Base-by-base conservation (phyloP, 1,140 invertebrate genomes). In the Chelonus insularis region DNA sequence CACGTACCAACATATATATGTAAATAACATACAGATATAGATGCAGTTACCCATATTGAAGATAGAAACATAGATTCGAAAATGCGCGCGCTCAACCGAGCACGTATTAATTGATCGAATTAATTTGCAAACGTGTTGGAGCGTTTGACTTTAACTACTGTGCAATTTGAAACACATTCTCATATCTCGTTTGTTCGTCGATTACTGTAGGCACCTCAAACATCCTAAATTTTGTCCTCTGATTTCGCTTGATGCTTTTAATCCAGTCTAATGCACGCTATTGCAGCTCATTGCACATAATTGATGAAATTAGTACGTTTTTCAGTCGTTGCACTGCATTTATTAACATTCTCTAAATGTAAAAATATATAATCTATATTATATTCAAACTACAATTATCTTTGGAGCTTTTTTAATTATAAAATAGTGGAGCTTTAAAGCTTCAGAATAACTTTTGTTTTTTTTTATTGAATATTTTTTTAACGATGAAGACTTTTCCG, bases 21-120 rank as follows among this genome's bases (percentile, higher is more conserved):
- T 58, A 66, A 61, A 41, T 16, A 20, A 29, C 52, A 47, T 56
- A 63, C 62, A 64, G 57, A 62, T 62, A 62, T 57, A 65, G 43
- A 18, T 23, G 41, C 51, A 55, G n/a, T n/a, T 9, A 7, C 34
- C 7, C 9, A 47, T 12, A 58, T n/a, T 3, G 34, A 34, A 36
- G 25, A 52, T 58, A 48, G 39, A 43, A 57, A 67, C 9, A 25
- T 14, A 45, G 41, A 57, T 32, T 12, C 11, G 32, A 48, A 59
- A 25, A 37, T 58, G 57, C 25, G 36, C 58, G 52, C 62, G 57
- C 41, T 59, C 56, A 57, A 52, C 65, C 57, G 64, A 72, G 68
- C 64, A 73, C 68, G 63, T 72, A 74, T 75, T 73, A 75, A 75
- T 75, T 72, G 69, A 70, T 68, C 63, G 65, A 67, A 71, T 73